These are phyloP conservation scores for Lycia hirtaria DNA, from an alignment of 2,888 invertebrate species.

Conservation along the genomic window DNA sequence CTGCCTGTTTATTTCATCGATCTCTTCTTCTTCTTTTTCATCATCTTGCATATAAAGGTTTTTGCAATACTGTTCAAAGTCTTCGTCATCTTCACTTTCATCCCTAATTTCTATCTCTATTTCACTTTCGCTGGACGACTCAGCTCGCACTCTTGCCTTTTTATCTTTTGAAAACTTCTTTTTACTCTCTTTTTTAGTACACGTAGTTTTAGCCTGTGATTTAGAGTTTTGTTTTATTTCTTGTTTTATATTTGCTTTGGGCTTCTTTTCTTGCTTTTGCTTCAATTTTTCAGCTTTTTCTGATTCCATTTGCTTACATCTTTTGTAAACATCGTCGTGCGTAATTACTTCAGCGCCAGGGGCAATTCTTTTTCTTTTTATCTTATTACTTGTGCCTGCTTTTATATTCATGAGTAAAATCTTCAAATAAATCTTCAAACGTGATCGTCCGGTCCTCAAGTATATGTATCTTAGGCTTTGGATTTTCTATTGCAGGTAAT, in stretches of 20 bases:
- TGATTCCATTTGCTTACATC: neutral
- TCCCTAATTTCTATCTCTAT: no score
- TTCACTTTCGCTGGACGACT: no score
- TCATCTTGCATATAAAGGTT: no score
- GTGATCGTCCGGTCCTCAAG: neutral
- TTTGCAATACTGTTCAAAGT: no score
- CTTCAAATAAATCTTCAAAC: constrained; percentile 2
- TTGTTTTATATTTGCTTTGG: neutral
- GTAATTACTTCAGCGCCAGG: neutral
- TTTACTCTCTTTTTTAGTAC: no score
- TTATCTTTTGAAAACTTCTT: no score
- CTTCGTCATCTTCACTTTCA: no score
- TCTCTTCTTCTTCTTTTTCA: no score
- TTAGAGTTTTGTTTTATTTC: neutral
- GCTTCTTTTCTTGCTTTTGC: neutral
- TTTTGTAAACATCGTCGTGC: no score
- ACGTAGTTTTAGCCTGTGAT: no score
- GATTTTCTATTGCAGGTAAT: neutral
- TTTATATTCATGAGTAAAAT: neutral
- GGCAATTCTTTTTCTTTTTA: neutral
- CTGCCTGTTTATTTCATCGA: no score
- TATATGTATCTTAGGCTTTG: neutral
- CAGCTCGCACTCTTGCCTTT: no score
- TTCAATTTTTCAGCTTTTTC: neutral
- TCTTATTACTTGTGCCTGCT: neutral